A percentile compares a stretch with the other conserved stretches of the same genome.
These are phyloP conservation scores for Meriones unguiculatus DNA, from an alignment of 2,113 vertebrate species.

Conservation along the genomic window DNA sequence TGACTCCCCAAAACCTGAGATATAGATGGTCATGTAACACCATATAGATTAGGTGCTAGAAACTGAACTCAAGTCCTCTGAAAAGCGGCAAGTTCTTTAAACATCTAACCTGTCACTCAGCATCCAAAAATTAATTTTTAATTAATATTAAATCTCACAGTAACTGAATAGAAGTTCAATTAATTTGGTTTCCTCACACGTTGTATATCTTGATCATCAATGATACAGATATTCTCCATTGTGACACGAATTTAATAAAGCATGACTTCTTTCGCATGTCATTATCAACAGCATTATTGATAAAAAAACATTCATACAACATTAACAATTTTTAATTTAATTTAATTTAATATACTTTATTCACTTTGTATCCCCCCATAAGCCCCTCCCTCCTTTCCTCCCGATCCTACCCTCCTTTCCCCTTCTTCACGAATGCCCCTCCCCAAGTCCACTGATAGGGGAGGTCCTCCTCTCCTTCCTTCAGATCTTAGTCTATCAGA, in stretches of 20 bases:
- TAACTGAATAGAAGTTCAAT: not conserved
- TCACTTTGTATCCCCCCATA: too few species aligned
- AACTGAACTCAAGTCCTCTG: not conserved
- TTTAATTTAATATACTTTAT: too few species aligned
- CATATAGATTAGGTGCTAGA: not conserved
- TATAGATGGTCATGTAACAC: not conserved
- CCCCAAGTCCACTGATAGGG: too few species aligned
- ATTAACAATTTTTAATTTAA: not conserved
- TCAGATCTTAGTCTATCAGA: too few species aligned
- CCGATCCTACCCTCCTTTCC: too few species aligned
- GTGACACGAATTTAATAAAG: not conserved
- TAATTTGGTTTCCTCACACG: not conserved
- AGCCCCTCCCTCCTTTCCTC: too few species aligned
- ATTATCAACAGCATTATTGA: not conserved
- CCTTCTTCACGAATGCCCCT: too few species aligned
- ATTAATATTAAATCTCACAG: not conserved
- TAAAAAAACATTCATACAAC: not conserved
- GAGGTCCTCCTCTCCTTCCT: too few species aligned
- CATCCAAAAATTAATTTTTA: not conserved
- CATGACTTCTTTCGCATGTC: not conserved
- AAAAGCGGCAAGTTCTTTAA: not conserved
- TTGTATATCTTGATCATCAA: slow-evolving; percentile 3
- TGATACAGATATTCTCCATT: not conserved
- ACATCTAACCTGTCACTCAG: not conserved
- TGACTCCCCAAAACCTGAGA: not conserved